Base-by-base conservation (phyloP, 2,797 vertebrate species). In the Poeciliopsis presidionis region DNA sequence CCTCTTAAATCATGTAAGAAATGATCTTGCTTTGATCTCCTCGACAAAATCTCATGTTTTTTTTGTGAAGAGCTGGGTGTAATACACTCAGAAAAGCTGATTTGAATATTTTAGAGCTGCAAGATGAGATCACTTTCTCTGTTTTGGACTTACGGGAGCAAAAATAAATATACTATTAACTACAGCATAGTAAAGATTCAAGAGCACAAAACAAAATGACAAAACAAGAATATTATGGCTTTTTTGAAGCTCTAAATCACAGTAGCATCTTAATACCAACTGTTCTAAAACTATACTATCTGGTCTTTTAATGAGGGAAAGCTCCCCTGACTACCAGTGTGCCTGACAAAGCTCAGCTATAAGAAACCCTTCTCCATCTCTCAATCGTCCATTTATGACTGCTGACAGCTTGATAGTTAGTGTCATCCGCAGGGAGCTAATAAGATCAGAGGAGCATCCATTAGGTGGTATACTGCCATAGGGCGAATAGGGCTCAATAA, bases 401-500 rank as follows among this genome's bases (percentile, higher is more conserved):
- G 72, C 73, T 79, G 78, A 76, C 75, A 75, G 78, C 46, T 30
- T 16, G n/a, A 73, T 76, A 79, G 53, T 49, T 41, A 30, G 20
- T 74, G 75, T 53, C 67, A 86, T 65, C 51, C 30, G 61, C 67
- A 72, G 9, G 13, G 72, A 69, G 72, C 33, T 79, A 57, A 81
- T 77, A 74, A 28, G 83, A 84, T 88, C 81, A 74, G 74, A 87
- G 72, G 74, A 46, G 7, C 41, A 79, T 81, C 80, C 79, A 36
- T 82, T 87, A 57, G 70, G 36, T 63, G 57, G 39, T 43, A 41
- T 83, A 83, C 81, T 79, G 84, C 88, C 76, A 39, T 74, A 88
- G 87, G 89, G 85, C 69, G 79, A 36, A 71, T 74, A 88, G 87
- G 89, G 85, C 69, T 87, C 82, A 92, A 89, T 91, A 88, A 86